Base-by-base conservation (phyloP, 1,140 invertebrate genomes). In the Kradibia gibbosae region DNA sequence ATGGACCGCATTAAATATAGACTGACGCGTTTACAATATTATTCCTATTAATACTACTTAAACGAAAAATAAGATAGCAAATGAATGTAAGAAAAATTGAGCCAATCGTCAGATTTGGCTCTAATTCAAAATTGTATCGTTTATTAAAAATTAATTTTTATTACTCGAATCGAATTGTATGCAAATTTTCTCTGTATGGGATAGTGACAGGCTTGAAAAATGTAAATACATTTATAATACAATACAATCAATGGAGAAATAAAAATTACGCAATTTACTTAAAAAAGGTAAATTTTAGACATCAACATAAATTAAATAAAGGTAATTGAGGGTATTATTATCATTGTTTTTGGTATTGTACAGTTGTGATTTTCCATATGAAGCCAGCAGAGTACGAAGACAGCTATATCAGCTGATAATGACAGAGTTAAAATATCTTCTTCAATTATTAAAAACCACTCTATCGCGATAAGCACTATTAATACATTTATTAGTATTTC, bases 61-160 rank as follows among this genome's bases (percentile, higher is more conserved):
- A 3, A 17, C 4, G 17, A 42, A 39, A 60, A 57, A 76, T 34
- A 53, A 65, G 3, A 25, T 1, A 25, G 45, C 13, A 28, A 45
- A 62, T 17, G 31, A 62, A 62, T 60, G 45, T 71, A 60, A 75
- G 0, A 50, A 73, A 74, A 74, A 74, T 74, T 48, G 45, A 57
- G 34, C 57, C 34, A 36, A 11, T n/a, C 4, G 17, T n/a, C 39
- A 10, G 1, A 39, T 65, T 65, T 1, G 10, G 20, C 36, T 65
- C 8, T 67, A 67, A 22, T 67, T 10, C 17, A 15, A 39, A 20
- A 65, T 20, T 20, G 3, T 65, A 25, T 65, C 10, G 22, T 3
- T n/a, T n/a, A n/a, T n/a, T n/a, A n/a, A n/a, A n/a, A n/a, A n/a
- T n/a, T n/a, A n/a, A n/a, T n/a, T n/a, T n/a, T n/a, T n/a, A n/a